These are phyloP conservation scores for Eupithecia abbreviata DNA, from an alignment of 2,888 invertebrate genomes.

Conservation along the genomic window DNA sequence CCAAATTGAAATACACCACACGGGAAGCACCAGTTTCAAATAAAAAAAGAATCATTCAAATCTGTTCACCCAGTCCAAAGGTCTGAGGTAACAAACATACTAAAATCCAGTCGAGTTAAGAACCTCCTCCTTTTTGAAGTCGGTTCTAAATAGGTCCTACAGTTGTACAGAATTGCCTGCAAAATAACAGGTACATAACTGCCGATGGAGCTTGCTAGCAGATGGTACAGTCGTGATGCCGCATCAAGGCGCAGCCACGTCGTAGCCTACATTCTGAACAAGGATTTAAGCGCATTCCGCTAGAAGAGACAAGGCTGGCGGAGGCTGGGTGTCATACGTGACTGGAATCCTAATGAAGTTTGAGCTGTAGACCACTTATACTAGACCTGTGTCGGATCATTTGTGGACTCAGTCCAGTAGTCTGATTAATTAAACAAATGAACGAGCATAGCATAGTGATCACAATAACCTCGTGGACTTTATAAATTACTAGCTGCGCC, in stretches of 20 bases:
- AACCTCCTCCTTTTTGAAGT: not conserved
- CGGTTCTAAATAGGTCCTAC: not conserved
- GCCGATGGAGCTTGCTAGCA: slow-evolving; percentile 1
- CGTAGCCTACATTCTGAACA: slow-evolving; percentile 54
- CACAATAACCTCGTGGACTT: too few relatives aligned
- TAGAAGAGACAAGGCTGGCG: slow-evolving; percentile 27
- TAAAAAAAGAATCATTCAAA: too few relatives aligned
- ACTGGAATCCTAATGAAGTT: not conserved
- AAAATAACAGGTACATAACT: not conserved
- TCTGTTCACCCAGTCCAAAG: too few relatives aligned
- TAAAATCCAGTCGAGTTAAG: too few relatives aligned
- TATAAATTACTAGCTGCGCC: too few relatives aligned
- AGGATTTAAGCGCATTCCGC: slow-evolving; percentile 34
- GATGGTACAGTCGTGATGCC: slow-evolving; percentile 59
- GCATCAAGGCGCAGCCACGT: slow-evolving; percentile 63
- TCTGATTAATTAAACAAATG: not conserved
- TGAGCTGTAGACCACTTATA: not conserved
- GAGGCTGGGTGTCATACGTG: not conserved
- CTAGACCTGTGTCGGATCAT: not conserved
- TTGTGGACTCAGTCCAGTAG: not conserved
- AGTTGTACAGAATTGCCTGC: not conserved
- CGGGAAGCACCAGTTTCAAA: too few relatives aligned
- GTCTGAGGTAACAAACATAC: too few relatives aligned
- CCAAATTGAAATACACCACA: too few relatives aligned
- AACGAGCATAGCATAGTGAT: not conserved